A percentile compares a stretch with the other conserved stretches of the same genome.
These are phyloP conservation scores for Protosalanx chinensis DNA, from an alignment of 2,797 vertebrate genomes.

Conservation along the genomic window DNA sequence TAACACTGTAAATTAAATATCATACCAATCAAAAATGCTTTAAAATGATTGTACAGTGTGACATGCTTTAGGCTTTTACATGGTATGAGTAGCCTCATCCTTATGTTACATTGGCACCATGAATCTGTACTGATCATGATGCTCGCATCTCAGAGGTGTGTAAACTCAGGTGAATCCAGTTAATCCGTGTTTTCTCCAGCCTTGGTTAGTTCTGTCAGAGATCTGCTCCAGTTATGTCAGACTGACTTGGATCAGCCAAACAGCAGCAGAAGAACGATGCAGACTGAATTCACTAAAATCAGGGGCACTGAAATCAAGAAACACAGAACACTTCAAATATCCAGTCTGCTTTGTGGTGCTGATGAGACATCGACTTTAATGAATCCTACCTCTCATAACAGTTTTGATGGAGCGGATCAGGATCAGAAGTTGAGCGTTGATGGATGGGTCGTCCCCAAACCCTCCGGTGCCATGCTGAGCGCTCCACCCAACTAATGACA, in stretches of 20 bases:
- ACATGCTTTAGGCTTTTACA: no score
- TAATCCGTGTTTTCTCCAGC: no score
- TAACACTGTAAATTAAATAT: no score
- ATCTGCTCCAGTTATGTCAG: neutral
- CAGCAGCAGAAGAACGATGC: constrained; percentile 85
- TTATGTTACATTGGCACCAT: no score
- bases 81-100: no score
- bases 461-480: constrained; percentile 90
- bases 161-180: no score
- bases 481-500: constrained; percentile 86
- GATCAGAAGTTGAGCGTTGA: constrained; percentile 90
- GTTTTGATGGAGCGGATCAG: constrained; percentile 91
- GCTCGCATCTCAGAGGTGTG: no score
- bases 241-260: constrained; percentile 77
- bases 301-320: constrained; percentile 79
- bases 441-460: constrained; percentile 91
- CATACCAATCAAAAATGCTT: no score
- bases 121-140: no score
- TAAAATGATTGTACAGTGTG: no score
- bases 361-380: neutral
- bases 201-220: neutral
- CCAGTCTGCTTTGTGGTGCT: no score
- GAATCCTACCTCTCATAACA: constrained; percentile 87
- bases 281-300: constrained; percentile 86
- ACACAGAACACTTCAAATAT: no score